Conservation (phyloP, 2,113 vertebrate genomes). For the Myotis lucifugus region DNA sequence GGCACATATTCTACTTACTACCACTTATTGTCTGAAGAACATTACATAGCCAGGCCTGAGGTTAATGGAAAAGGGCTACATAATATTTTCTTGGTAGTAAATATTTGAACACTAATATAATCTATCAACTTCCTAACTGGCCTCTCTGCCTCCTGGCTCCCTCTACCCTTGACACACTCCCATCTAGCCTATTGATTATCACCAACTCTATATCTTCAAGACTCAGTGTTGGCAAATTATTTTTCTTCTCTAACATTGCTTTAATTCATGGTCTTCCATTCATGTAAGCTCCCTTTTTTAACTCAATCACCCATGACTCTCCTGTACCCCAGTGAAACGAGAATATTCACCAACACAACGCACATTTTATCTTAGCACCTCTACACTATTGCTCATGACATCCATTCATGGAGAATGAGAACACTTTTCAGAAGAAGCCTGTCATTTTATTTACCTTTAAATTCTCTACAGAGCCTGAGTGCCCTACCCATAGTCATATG, state of each 20-base stretch:
- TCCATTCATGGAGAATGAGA: neutral
- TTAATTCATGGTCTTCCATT: neutral
- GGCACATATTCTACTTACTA: neutral
- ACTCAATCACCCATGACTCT: neutral
- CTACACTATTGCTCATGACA: neutral
- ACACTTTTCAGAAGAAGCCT: neutral
- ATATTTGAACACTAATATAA: neutral
- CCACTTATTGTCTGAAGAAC: slow-evolving; percentile 21
- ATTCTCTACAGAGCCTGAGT: neutral
- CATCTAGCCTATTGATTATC: neutral
- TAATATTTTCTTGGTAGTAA: neutral
- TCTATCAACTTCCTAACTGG: neutral
- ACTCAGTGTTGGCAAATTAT: neutral
- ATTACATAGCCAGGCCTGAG: neutral
- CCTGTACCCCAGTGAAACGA: neutral
- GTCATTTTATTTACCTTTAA: neutral
- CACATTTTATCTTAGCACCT: neutral
- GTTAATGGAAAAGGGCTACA: neutral
- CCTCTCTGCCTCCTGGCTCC: neutral
- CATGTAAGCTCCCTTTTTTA: neutral
- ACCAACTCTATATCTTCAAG: neutral
- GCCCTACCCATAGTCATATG: neutral
- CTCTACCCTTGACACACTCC: neutral
- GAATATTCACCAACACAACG: neutral
- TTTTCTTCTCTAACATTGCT: neutral